Evolutionary conservation across 2,113 vertebrate genomes (phyloP).

Genomic region (Madoqua kirkii): DNA sequence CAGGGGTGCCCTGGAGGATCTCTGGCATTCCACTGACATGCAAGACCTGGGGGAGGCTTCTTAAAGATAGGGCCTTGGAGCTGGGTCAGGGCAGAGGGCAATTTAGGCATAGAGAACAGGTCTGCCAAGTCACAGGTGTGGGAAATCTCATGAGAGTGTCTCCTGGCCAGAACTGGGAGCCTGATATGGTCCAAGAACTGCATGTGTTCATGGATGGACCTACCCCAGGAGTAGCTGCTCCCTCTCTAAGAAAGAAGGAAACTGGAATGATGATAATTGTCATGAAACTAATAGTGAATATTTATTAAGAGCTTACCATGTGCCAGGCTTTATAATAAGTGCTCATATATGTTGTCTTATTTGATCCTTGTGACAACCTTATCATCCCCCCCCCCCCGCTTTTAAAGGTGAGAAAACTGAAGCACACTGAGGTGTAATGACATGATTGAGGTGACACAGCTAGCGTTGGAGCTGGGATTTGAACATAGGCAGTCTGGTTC

Average conservation of each 20-base stretch:
- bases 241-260: neutral
- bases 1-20: neutral
- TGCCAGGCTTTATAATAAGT: neutral
- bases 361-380: neutral
- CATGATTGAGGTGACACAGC: neutral
- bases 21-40: neutral
- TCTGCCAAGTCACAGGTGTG: neutral
- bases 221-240: neutral
- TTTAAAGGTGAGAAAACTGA: slow-evolving; percentile 8
- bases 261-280: neutral
- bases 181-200: neutral
- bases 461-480: neutral
- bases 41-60: neutral
- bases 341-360: neutral
- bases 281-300: neutral
- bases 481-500: neutral
- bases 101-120: neutral
- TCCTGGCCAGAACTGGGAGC: neutral
- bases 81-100: neutral
- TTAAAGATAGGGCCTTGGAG: neutral
- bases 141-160: neutral
- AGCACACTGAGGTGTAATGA: slow-evolving; percentile 6
- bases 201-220: neutral
- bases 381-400: neutral
- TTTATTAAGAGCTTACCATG: neutral